Evolutionary conservation across 2,797 vertebrate species (phyloP), one percentile per base, ranked within the genome.

Genomic region (Eurystomus glaucurus): DNA sequence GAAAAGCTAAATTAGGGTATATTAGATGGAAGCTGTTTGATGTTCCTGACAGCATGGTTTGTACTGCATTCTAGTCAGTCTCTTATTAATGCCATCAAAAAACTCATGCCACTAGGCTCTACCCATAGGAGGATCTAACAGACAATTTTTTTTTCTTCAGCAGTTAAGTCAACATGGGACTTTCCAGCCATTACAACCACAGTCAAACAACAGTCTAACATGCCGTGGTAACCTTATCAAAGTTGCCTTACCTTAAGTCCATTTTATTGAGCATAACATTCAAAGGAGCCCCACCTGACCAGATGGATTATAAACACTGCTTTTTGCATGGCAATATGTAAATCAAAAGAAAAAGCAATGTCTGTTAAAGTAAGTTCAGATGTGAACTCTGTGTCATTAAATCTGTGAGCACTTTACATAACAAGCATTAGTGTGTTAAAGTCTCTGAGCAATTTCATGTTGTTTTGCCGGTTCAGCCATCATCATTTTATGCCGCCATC

Each of bases 241-340:
- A 90, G 57, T 43, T 33, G 12, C 29, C 46, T 87, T 64, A 70
- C 18, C 19, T 78, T 66, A 87, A 92, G 57, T 54, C 62, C 35
- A 64, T 93, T 96, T 89, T 65, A 95, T 85, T 90, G 78, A 81
- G 92, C 62, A 31, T 69, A 91, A 70, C 54, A 20, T 85, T 52
- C 39, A 93, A 83, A 78, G 72, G 6, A 37, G 1, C n/a, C 19
- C 35, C 62, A 88, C 14, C 17, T 66, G 50, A 26, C 78, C 74
- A 95, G 48, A 10, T 72, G 35, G 60, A 87, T 92, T 94, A 57
- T n/a, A 28, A 93, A 23, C 37, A 54, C 14, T 25, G 25, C 43
- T 84, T 87, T 87, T 90, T 50, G 75, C 46, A 82, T 77, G 50
- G 68, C 10, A 86, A 50, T 28, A 41, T 4, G 11, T 93, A 88